Evolutionary conservation across 1,140 invertebrate genomes (phyloP), one percentile per base, ranked within the genome.

Genomic region (Drosophila equinoxialis): DNA sequence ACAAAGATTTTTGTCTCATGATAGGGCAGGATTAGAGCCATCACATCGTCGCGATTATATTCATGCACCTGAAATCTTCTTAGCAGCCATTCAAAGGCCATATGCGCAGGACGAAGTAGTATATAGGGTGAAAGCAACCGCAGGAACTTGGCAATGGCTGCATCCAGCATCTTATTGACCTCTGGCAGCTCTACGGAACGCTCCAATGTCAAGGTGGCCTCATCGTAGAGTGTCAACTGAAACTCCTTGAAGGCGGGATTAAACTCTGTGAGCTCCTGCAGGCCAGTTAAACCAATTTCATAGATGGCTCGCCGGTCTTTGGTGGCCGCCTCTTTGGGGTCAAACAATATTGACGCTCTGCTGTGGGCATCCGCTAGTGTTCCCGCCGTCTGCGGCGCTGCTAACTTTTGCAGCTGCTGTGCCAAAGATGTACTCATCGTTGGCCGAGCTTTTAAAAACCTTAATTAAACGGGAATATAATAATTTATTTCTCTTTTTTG

Each of bases 11-110:
- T 96, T 14, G 97, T 97, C 80, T 98, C 96, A 92, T 98, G 97
- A 91, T 98, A 99, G 0, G 98, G 98, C 48, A 99, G 90, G 62
- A 97, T 95, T 45, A 97, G 93, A 70, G 95, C 93, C 70, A 99
- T 93, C 39, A 98, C 94, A 1, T 95, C 94, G 90, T 96, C 95
- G 65, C 94, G 94, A 90, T 99, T 99, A 90, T 96, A 99, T 59
- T 96, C 93, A 83, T 99, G 96, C 71, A 99, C 96, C 57, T 96
- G 95, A 92, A 96, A 99, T 81, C 98, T 95, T 71, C 96, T 94
- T 57, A 99, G 95, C 2, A 99, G 93, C 98, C 98, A 99, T 94
- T 99, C 98, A 26, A 99, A 91, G 20, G 96, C 95, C 94, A 98
- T 97, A 66, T 98, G 97, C 8, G 97, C 94, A 11, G 96, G 94